Evolutionary conservation across 2,888 invertebrate species (phyloP).

Genomic region (Leptinotarsa haldemani): DNA sequence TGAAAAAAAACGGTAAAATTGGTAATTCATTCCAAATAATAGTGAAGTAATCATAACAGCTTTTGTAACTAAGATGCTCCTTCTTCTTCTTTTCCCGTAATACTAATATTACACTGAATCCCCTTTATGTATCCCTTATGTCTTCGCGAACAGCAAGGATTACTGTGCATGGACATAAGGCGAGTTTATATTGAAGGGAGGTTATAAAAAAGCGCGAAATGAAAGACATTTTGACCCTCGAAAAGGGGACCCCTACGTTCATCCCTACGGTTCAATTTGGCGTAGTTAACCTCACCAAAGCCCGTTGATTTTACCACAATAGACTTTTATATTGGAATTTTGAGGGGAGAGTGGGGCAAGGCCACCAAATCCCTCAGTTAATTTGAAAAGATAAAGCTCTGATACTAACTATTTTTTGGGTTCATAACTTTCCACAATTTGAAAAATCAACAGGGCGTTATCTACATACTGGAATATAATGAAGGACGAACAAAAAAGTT

Average conservation of each 20-base stretch:
- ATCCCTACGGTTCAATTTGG: conserved; percentile 60
- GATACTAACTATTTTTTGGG: no score
- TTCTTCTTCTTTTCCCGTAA: not conserved
- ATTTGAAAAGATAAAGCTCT: not conserved
- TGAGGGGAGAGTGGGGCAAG: conserved; percentile 34
- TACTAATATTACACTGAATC: conserved; percentile 2
- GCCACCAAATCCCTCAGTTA: not conserved
- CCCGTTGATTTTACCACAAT: conserved; percentile 44
- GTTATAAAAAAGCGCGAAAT: conserved; percentile 62
- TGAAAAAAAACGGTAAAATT: no score
- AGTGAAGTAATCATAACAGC: no score
- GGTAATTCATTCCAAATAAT: no score
- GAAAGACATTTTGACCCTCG: conserved; percentile 62
- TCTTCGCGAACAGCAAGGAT: not conserved
- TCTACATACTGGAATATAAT: no score
- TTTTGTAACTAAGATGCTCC: no score
- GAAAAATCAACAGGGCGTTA: no score
- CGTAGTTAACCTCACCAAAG: conserved; percentile 58
- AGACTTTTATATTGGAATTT: conserved; percentile 30
- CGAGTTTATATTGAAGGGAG: conserved; percentile 55
- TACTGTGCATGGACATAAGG: conserved; percentile 41
- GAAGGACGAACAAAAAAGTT: no score
- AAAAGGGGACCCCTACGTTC: conserved; percentile 51
- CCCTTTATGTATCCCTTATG: conserved; percentile 23
- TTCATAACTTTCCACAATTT: no score